phyloP scores from a whole-genome alignment of 2,888 invertebrate species.

The Sceliomorpha sp. region DNA sequence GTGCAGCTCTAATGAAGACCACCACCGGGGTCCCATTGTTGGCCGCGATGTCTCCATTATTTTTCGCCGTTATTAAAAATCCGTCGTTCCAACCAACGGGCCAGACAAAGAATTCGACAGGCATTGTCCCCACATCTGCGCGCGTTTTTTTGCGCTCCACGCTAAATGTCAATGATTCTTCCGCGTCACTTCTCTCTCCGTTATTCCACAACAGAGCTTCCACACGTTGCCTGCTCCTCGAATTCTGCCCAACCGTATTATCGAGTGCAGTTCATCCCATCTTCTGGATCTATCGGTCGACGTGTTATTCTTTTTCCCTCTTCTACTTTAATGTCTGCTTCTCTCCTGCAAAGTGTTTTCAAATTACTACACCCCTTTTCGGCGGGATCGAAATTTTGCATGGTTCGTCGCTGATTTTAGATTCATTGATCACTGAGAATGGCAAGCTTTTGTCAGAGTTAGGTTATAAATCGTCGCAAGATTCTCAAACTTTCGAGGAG shows the following conservation, averaged over 20 bases:
- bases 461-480: too few relatives aligned
- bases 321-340: conserved; percentile 42
- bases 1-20: conserved; percentile 54
- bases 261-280: conserved; percentile 41
- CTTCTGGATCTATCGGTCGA: conserved; percentile 44
- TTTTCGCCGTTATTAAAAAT: conserved; percentile 79
- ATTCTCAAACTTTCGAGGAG: too few relatives aligned
- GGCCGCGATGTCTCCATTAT: conserved; percentile 75
- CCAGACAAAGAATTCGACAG: conserved; percentile 77
- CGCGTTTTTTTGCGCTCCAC: conserved; percentile 68
- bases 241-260: conserved; percentile 37
- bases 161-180: conserved; percentile 77
- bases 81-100: conserved; percentile 40
- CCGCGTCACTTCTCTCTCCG: conserved; percentile 57
- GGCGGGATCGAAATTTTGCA: too few relatives aligned
- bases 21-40: conserved; percentile 65
- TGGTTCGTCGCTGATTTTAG: too few relatives aligned
- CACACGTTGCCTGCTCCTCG: conserved; percentile 33
- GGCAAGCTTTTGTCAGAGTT: too few relatives aligned
- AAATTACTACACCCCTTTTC: conserved; percentile 34
- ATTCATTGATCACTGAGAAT: too few relatives aligned
- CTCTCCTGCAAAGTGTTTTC: conserved; percentile 25
- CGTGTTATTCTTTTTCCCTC: conserved; percentile 45
- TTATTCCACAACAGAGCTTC: conserved; percentile 56
- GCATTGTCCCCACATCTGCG: conserved; percentile 74